Percentiles rank a stretch among this genome's conserved stretches.
These are phyloP conservation scores for Glyptemys insculpta DNA, from an alignment of 2,797 vertebrate species.

Conservation along the genomic window DNA sequence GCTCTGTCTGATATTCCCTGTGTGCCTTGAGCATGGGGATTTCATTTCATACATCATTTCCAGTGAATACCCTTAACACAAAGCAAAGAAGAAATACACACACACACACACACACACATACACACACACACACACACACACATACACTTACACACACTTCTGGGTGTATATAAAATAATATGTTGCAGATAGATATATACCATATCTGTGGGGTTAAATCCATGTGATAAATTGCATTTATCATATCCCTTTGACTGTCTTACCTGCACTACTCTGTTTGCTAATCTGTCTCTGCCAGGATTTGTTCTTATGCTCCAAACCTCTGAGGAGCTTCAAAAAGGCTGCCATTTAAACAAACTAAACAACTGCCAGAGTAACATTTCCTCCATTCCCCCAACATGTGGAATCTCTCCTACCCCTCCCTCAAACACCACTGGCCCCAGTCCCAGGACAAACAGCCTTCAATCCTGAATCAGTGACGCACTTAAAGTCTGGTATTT, in stretches of 20 bases:
- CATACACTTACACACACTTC: neutral
- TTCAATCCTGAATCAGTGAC: neutral
- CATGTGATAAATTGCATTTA: slow-evolving; percentile 35
- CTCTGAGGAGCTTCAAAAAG: slow-evolving; percentile 13
- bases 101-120: neutral
- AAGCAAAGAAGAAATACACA: slow-evolving; percentile 19
- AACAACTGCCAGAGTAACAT: neutral
- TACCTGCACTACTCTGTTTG: slow-evolving; percentile 19
- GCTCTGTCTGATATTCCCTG: slow-evolving; percentile 45
- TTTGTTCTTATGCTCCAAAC: slow-evolving; percentile 18
- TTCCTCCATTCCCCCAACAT: neutral
- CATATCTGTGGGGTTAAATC: slow-evolving; percentile 35
- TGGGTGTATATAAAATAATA: slow-evolving; percentile 13
- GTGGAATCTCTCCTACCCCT: neutral
- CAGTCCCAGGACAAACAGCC: neutral
- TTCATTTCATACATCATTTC: slow-evolving; percentile 69
- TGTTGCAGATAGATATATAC: neutral
- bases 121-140: neutral
- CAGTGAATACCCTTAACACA: slow-evolving; percentile 24
- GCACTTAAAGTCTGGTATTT: neutral
- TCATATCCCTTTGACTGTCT: neutral
- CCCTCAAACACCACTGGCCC: neutral
- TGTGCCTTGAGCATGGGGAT: neutral
- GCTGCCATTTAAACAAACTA: slow-evolving; percentile 14
- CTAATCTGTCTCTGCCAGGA: slow-evolving; percentile 20